These are phyloP conservation scores for Dynastes tityus DNA, from an alignment of 2,888 invertebrate genomes.

Conservation along the genomic window DNA sequence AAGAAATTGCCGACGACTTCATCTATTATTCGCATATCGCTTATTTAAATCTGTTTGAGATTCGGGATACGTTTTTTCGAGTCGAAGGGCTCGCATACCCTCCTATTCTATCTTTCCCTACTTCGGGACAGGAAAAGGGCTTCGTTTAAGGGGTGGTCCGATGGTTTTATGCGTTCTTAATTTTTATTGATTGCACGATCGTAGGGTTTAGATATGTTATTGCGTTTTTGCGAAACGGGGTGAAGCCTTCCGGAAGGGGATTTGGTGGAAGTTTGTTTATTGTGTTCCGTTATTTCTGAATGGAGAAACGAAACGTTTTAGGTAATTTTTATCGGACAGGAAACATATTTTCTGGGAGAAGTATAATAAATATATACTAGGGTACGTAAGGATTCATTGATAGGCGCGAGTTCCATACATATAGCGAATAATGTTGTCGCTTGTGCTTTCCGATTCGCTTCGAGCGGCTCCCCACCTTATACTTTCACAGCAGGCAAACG, in stretches of 20 bases:
- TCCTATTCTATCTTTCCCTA: not conserved
- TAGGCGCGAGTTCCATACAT: no score
- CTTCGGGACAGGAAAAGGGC: not conserved
- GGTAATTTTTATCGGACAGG: no score
- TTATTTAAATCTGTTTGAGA: conserved; percentile 46
- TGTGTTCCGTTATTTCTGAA: not conserved
- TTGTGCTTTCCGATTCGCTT: no score
- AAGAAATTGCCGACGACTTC: conserved; percentile 13
- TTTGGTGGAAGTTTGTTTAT: not conserved
- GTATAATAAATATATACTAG: no score
- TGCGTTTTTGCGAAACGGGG: not conserved
- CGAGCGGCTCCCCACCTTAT: no score
- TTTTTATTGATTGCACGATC: conserved; percentile 30
- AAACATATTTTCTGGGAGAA: not conserved
- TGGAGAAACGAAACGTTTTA: no score
- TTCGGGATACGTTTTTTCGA: not conserved
- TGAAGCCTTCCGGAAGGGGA: not conserved
- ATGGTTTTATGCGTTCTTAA: conserved; percentile 31
- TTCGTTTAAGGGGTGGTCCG: conserved; percentile 16
- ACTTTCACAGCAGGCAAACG: no score
- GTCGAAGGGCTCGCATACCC: not conserved
- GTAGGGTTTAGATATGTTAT: not conserved
- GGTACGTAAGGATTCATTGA: no score
- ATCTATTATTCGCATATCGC: conserved; percentile 47
- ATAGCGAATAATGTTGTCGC: no score